Conservation (phyloP, 2,113 vertebrate species). For the Crocuta crocuta region DNA sequence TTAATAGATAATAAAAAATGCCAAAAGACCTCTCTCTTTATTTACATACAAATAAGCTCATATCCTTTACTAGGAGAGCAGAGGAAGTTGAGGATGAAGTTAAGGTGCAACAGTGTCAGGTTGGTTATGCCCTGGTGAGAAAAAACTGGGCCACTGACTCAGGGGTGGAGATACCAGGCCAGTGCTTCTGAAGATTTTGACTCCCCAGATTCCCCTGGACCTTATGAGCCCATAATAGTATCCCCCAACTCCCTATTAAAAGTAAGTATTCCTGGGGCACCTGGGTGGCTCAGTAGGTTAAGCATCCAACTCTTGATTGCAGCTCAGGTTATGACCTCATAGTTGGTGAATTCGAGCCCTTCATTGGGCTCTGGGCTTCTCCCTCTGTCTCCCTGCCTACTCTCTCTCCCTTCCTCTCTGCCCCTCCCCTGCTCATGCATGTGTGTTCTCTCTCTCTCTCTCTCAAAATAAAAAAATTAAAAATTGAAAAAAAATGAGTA, state of each 20-base stretch:
- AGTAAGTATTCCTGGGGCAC: background rate
- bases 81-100: background rate
- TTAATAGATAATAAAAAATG: background rate
- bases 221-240: background rate
- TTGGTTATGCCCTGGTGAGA: background rate
- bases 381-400: too few relatives aligned
- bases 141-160: background rate
- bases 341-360: too few relatives aligned
- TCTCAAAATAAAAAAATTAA: too few relatives aligned
- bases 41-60: background rate
- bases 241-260: background rate
- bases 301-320: too few relatives aligned
- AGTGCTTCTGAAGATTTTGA: background rate
- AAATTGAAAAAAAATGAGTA: background rate
- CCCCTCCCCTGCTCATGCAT: too few relatives aligned
- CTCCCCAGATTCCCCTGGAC: background rate
- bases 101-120: background rate
- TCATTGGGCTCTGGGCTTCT: too few relatives aligned
- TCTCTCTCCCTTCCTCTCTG: too few relatives aligned
- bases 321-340: too few relatives aligned
- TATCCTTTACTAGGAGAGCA: background rate
- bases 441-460: too few relatives aligned
- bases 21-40: background rate
- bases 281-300: too few relatives aligned
- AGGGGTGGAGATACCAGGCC: background rate